phyloP scores from a whole-genome alignment of 1,140 invertebrate species.

The Drosophila truncata region DNA sequence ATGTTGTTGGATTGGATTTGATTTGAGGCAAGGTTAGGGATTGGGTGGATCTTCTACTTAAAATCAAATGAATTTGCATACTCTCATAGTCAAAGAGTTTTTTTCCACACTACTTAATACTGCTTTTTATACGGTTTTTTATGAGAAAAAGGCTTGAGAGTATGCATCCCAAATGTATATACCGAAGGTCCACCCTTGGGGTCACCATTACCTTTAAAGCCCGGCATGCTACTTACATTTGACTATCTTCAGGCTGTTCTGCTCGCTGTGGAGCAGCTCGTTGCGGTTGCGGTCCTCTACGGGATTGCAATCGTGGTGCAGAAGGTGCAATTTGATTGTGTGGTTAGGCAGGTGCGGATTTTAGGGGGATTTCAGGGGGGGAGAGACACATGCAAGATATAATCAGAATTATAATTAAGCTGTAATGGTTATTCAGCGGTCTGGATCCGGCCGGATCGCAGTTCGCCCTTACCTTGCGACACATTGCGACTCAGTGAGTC shows the following conservation, averaged over 20 bases:
- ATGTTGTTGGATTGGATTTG: not conserved
- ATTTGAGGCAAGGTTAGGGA: not conserved
- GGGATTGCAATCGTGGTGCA: conserved; percentile 61
- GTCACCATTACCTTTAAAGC: not conserved
- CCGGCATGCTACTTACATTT: conserved; percentile 75
- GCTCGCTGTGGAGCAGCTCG: conserved; percentile 41
- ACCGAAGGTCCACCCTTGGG: conserved; percentile 11
- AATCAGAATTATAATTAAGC: conserved; percentile 30
- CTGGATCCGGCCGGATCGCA: not conserved
- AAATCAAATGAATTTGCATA: not conserved
- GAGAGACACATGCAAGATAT: conserved; percentile 44
- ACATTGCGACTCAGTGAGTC: conserved; percentile 83
- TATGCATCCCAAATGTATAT: not conserved
- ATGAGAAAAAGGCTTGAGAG: not conserved
- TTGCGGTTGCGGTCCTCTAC: conserved; percentile 66
- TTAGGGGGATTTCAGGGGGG: conserved; percentile 1
- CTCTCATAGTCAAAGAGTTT: not conserved
- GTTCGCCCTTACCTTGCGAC: conserved; percentile 71
- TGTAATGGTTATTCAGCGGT: not conserved
- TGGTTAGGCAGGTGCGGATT: conserved; percentile 46
- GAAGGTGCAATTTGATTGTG: conserved; percentile 42
- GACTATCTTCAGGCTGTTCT: conserved; percentile 67
- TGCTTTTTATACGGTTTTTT: no score
- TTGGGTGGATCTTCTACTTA: conserved; percentile 13
- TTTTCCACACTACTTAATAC: no score